Percentiles rank a stretch among this genome's conserved stretches.
Conservation (phyloP, 1,140 invertebrate genomes). For the Glomeris maerens region DNA sequence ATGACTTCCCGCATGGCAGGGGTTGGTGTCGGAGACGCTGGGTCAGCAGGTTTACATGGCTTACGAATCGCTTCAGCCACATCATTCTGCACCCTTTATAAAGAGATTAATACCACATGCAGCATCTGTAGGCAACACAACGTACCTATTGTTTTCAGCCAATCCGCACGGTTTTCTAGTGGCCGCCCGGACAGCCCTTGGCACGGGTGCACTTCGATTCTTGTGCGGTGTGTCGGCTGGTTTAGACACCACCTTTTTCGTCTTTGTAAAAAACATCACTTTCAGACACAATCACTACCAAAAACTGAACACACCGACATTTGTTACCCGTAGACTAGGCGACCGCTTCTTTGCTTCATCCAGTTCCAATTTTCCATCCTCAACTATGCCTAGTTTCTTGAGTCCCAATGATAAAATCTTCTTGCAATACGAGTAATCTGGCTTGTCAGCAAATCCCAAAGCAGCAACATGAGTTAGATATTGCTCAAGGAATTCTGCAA, state of each 20-base stretch:
- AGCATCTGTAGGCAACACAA: conserved; percentile 30
- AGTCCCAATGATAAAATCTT: conserved; percentile 45
- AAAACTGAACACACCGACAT: neutral
- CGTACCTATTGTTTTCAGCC: conserved; percentile 18
- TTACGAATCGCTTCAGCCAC: no score
- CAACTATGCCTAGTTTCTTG: conserved; percentile 28
- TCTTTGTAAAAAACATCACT: conserved; percentile 18
- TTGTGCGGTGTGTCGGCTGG: conserved; percentile 15
- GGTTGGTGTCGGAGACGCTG: no score
- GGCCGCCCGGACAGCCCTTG: neutral
- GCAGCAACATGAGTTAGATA: conserved; percentile 55
- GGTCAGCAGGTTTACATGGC: no score
- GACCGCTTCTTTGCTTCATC: neutral
- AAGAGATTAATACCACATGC: no score
- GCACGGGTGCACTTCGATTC: no score
- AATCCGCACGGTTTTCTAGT: conserved; percentile 18
- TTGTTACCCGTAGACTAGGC: neutral
- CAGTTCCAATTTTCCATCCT: conserved; percentile 27
- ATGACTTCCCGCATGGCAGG: no score
- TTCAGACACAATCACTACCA: conserved; percentile 4
- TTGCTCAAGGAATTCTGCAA: conserved; percentile 41
- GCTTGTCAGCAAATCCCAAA: conserved; percentile 51
- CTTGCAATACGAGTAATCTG: conserved; percentile 56
- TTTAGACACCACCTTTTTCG: conserved; percentile 19
- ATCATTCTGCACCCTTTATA: no score